Conservation (phyloP, 2,888 invertebrate species). For the Ophonus ardosiacus region DNA sequence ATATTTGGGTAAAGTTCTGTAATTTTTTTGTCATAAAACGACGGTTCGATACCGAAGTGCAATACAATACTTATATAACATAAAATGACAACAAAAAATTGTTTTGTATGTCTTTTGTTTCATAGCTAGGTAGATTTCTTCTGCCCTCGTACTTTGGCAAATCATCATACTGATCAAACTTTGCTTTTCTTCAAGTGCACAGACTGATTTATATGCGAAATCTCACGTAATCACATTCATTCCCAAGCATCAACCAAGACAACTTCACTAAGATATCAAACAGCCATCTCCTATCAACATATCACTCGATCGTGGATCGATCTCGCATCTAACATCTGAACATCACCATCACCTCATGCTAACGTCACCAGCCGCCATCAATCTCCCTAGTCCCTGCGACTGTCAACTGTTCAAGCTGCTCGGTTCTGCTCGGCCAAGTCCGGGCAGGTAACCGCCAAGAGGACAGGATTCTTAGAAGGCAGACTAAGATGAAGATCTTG, state of each 20-base stretch:
- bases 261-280: conserved; percentile 15
- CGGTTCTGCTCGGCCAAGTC: conserved; percentile 5
- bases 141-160: neutral
- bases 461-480: neutral
- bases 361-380: conserved; percentile 55
- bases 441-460: conserved; percentile 37
- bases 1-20: too few species aligned
- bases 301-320: conserved; percentile 14
- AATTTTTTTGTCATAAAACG: too few species aligned
- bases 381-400: conserved; percentile 44
- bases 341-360: conserved; percentile 21
- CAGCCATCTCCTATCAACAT: conserved; percentile 36
- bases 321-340: conserved; percentile 2
- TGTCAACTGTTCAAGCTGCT: conserved; percentile 62
- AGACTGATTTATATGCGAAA: neutral
- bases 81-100: too few species aligned
- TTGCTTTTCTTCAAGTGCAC: neutral
- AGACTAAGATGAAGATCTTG: conserved; percentile 52
- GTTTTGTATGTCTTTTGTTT: too few species aligned
- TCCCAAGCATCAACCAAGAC: conserved; percentile 2
- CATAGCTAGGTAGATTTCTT: too few species aligned
- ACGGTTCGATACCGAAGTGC: too few species aligned
- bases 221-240: neutral
- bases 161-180: too few species aligned
- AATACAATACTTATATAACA: too few species aligned